Conservation (phyloP, 2,113 vertebrate genomes). For the Sisor rabdophorus region DNA sequence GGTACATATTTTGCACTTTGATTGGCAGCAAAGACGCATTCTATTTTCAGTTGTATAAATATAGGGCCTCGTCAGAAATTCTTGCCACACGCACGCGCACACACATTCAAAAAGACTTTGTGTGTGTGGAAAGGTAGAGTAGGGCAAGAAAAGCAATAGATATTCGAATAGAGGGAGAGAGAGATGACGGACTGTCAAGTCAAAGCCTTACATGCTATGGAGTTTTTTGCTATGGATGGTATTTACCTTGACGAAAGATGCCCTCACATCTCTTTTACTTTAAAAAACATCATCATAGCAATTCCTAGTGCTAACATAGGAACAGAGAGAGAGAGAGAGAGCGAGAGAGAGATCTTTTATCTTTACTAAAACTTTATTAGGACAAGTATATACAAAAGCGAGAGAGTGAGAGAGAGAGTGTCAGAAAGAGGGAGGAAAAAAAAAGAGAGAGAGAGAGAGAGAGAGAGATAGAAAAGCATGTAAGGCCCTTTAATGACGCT, state of each 20-base stretch:
- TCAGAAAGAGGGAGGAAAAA: too few species aligned
- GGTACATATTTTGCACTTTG: conserved; percentile 51
- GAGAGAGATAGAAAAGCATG: not conserved
- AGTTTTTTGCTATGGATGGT: conserved; percentile 57
- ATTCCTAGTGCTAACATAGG: not conserved
- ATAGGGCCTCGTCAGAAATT: conserved; percentile 42
- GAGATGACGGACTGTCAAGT: conserved; percentile 38
- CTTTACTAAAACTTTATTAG: too few species aligned
- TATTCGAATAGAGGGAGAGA: not conserved
- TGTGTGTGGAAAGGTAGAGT: conserved; percentile 1
- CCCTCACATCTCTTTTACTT: conserved; percentile 59
- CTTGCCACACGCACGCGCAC: conserved; percentile 18
- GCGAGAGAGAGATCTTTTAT: conserved; percentile 14
- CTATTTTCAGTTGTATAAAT: conserved; percentile 52
- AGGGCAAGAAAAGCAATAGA: conserved; percentile 18
- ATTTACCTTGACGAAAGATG: conserved; percentile 66
- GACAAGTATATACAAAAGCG: too few species aligned
- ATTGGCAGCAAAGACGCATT: conserved; percentile 49
- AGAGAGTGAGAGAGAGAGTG: conserved; percentile 22
- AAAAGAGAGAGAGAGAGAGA: not conserved
- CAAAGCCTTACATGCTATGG: conserved; percentile 59
- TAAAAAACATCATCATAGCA: conserved; percentile 13
- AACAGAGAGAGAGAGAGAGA: conserved; percentile 18
- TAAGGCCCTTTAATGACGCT: conserved; percentile 50
- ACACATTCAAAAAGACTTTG: conserved; percentile 23